A percentile compares a stretch with the other conserved stretches of the same genome.
Evolutionary conservation across 2,797 vertebrate genomes (phyloP).

Genomic region (Sebastes ruberrimus): DNA sequence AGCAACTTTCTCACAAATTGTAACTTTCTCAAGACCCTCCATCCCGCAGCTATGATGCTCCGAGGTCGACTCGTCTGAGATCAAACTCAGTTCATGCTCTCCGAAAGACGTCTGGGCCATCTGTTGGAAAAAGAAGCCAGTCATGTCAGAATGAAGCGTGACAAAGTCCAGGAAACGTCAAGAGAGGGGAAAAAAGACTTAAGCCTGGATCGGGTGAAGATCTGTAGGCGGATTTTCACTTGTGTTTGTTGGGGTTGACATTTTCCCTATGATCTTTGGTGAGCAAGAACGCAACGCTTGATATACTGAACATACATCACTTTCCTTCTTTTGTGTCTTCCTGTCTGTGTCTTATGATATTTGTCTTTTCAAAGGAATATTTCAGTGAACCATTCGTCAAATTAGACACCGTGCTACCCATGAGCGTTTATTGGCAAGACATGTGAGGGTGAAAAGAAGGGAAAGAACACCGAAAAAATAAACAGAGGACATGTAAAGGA

Average conservation of each 20-base stretch:
- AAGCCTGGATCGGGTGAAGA: constrained; percentile 33
- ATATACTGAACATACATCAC: constrained; percentile 51
- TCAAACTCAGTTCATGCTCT: constrained; percentile 30
- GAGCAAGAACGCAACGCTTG: constrained; percentile 4
- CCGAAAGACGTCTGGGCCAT: constrained; percentile 28
- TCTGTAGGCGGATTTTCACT: constrained; percentile 48
- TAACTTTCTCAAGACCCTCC: constrained; percentile 43
- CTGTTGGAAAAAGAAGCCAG: constrained; percentile 42
- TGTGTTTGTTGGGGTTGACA: constrained; percentile 49
- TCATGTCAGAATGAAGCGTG: constrained; percentile 58
- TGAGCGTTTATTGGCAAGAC: constrained; percentile 51
- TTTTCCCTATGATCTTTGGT: constrained; percentile 38
- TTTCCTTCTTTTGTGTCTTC: constrained; percentile 22
- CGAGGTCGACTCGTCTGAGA: constrained; percentile 19
- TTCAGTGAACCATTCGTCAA: constrained; percentile 56
- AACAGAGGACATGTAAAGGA: constrained; percentile 47
- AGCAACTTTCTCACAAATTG: neutral
- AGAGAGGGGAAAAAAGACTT: neutral
- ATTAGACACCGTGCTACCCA: constrained; percentile 60
- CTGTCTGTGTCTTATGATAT: constrained; percentile 4
- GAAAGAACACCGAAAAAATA: constrained; percentile 50
- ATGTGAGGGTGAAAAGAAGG: constrained; percentile 40
- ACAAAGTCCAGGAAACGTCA: constrained; percentile 58
- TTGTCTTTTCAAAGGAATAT: constrained; percentile 46
- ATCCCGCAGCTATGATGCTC: neutral